A percentile compares a stretch with the other conserved stretches of the same genome.
These are phyloP conservation scores for Chesias legatella DNA, from an alignment of 2,888 invertebrate genomes.

Conservation along the genomic window DNA sequence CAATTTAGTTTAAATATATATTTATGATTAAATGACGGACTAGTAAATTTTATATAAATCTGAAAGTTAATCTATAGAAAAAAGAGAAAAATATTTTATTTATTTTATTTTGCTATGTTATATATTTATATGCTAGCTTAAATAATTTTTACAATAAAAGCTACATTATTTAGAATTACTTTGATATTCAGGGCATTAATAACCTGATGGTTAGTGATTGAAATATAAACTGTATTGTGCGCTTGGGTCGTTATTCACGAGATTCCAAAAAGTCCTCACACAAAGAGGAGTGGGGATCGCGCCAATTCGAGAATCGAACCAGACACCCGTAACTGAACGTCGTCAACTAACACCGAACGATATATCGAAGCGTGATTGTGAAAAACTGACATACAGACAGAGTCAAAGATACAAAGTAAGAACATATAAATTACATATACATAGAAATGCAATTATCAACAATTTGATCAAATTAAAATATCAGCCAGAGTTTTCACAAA, in stretches of 20 bases:
- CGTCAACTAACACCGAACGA: too few relatives aligned
- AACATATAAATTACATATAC: too few relatives aligned
- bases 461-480: too few relatives aligned
- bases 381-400: too few relatives aligned
- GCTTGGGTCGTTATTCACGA: slow-evolving; percentile 6
- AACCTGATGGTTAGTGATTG: not conserved
- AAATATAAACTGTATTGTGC: slow-evolving; percentile 7
- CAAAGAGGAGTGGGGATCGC: too few relatives aligned
- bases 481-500: too few relatives aligned
- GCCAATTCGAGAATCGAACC: too few relatives aligned
- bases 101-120: too few relatives aligned
- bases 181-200: not conserved
- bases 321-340: too few relatives aligned
- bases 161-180: slow-evolving; percentile 2
- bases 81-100: slow-evolving; percentile 5
- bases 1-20: slow-evolving; percentile 5
- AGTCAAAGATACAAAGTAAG: too few relatives aligned
- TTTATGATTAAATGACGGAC: slow-evolving; percentile 1
- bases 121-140: slow-evolving; percentile 4
- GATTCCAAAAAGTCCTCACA: not conserved
- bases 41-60: slow-evolving; percentile 9
- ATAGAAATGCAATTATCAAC: too few relatives aligned
- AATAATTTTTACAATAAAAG: slow-evolving; percentile 11
- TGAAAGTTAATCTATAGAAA: slow-evolving; percentile 10
- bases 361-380: too few relatives aligned